Evolutionary conservation across 2,888 invertebrate species (phyloP), one percentile per base, ranked within the genome.

Genomic region (Matsumyia berberina): DNA sequence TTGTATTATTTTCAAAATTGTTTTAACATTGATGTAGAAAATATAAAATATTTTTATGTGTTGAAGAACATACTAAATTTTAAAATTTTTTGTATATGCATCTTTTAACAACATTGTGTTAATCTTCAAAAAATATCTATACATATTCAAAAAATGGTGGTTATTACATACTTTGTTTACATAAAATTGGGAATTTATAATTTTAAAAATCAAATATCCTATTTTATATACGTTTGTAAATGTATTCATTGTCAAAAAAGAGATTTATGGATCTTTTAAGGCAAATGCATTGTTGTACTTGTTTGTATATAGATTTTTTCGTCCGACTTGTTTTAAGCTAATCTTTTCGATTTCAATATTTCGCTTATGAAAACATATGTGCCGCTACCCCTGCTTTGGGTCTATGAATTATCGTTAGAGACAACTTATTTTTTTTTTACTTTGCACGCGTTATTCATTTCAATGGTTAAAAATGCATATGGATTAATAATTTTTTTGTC

Each of bases 261-360:
- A 17, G 3, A 19, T 46, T 19, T 46, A 19, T 8, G 2, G 33
- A 55, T 35, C 8, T 55, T 70, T 12, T 57, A 70, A 57, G 53
- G 29, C 64, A 74, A 74, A 74, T 74, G 64, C 74, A 74, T 55
- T 66, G 35, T 76, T 76, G 66, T 76, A 57, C 66, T 76, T 33
- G 5, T 51, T 49, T 74, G 7, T 33, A 29, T 64, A 9, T 24
- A 31, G 17, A 49, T 51, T 66, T 57, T 57, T 24, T 57, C 37
- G 37, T 19, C 1, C 8, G 17, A 11, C 12, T 19, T 17, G 9
- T 31, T 9, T 46, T 35, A 35, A 5, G 5, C 8, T 62, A 37
- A 9, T 15, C 15, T 46, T 46, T 35, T 4, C 15, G 8, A 19
- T 33, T 57, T 0, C 9, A 35, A 17, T 44, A 62, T 42, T 31